Percentiles rank a stretch among this genome's conserved stretches.
These are phyloP conservation scores for Hofmannophila pseudospretella DNA, from an alignment of 2,888 invertebrate genomes.

Conservation along the genomic window DNA sequence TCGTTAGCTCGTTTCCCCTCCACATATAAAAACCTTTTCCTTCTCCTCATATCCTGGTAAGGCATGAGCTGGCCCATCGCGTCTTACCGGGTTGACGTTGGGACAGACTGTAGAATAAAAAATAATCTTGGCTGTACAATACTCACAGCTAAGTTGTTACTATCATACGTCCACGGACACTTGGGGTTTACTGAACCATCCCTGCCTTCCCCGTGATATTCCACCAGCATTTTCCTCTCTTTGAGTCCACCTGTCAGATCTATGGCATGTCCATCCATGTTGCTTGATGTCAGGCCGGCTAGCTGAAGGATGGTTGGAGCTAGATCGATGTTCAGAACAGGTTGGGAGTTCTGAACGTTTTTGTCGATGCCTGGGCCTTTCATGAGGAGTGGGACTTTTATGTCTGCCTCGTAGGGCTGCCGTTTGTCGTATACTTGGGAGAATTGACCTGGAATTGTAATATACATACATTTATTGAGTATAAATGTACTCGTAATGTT, in stretches of 20 bases:
- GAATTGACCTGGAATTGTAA: slow-evolving; percentile 90
- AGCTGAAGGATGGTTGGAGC: slow-evolving; percentile 89
- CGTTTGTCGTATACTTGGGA: slow-evolving; percentile 92
- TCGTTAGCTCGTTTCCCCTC: no score
- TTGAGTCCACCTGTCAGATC: slow-evolving; percentile 18
- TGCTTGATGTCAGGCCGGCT: slow-evolving; percentile 72
- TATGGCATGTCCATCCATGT: slow-evolving; percentile 80
- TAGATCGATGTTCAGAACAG: slow-evolving; percentile 88
- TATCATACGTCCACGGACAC: slow-evolving; percentile 82
- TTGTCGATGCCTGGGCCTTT: slow-evolving; percentile 83
- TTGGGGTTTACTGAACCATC: slow-evolving; percentile 67
- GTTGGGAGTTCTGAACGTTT: slow-evolving; percentile 64
- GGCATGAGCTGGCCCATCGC: no score
- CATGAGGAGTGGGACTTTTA: slow-evolving; percentile 89
- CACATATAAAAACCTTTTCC: no score
- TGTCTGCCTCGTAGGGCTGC: slow-evolving; percentile 94
- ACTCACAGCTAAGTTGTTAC: slow-evolving; percentile 79
- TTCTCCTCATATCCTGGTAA: no score
- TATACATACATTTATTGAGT: no score
- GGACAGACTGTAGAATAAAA: not conserved
- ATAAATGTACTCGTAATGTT: no score
- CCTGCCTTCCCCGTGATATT: slow-evolving; percentile 89
- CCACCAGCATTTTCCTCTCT: slow-evolving; percentile 82
- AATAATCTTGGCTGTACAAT: not conserved
- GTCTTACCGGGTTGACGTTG: no score